Evolutionary conservation across 2,888 invertebrate genomes (phyloP), one percentile per base, ranked within the genome.

Genomic region (Drosophila mulleri): DNA sequence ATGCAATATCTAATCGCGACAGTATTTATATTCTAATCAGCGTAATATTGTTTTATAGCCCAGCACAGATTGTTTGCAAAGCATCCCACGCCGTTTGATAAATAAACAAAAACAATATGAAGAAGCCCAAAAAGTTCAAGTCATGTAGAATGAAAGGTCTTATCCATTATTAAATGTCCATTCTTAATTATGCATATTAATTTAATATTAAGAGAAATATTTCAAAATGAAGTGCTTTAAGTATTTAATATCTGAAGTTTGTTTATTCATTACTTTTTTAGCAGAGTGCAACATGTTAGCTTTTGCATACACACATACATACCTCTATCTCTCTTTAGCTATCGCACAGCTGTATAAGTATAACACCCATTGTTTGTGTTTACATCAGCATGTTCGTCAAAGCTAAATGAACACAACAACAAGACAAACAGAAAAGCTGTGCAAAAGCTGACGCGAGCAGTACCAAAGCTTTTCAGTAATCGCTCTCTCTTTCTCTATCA

Each of bases 1-100:
- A 26, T 52, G 29, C n/a, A 64, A 50, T 75, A 80, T 83, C 71
- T 81, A 79, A 84, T 84, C 88, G 67, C 54, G 44, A 48, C 80
- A 80, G 66, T 88, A 85, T 88, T 81, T 78, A 60, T 56, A 66
- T 66, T 18, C 26, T 72, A 82, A 65, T 44, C 62, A 60, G 48
- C 47, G 45, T 44, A 48, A 57, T 59, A 47, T 48, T 53, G 29
- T 67, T 32, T 42, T 67, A 42, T 66, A 54, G 45, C 32, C 47
- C 14, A 29, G 26, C 39, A 35, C 44, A 41, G 41, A 52, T 47
- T 76, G 59, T 53, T 66, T 67, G 35, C 26, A n/a, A 39, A 48
- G 35, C 56, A 35, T 63, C 47, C 47, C 44, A 48, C 29, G 57
- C 45, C 65, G 66, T 59, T 66, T 60, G 66, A 57, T 75, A 73